Conservation (phyloP, 2,113 vertebrate genomes). For the Aleadryas rufinucha region DNA sequence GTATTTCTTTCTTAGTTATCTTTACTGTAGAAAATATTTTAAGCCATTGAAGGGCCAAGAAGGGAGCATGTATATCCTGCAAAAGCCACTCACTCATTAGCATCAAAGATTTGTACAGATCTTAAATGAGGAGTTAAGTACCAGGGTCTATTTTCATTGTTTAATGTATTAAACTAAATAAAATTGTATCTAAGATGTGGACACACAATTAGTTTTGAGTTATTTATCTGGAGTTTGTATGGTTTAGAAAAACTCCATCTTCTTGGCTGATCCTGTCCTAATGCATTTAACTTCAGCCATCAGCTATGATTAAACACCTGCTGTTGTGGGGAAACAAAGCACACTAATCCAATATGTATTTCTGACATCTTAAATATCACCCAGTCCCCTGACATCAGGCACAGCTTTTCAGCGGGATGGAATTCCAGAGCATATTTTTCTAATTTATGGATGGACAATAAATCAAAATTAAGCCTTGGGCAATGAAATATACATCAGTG, state of each 20-base stretch:
- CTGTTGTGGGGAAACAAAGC: conserved; percentile 99
- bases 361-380: conserved; percentile 99
- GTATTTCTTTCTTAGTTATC: background rate
- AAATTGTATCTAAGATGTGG: conserved; percentile 80
- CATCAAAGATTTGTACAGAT: conserved; percentile 64
- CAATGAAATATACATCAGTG: conserved; percentile 99
- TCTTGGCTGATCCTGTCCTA: conserved; percentile 95
- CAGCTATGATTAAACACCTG: conserved; percentile 99
- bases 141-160: conserved; percentile 76
- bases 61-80: conserved; percentile 27
- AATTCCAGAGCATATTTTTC: conserved; percentile 99
- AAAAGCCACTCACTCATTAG: conserved; percentile 64
- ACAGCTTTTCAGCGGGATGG: conserved; percentile 92
- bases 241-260: conserved; percentile 88
- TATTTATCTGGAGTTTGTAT: conserved; percentile 85
- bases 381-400: conserved; percentile 98
- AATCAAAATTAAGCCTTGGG: conserved; percentile 99
- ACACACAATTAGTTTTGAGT: conserved; percentile 83
- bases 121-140: conserved; percentile 72
- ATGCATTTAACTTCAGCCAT: conserved; percentile 98
- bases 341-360: conserved; percentile 99
- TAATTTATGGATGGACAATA: conserved; percentile 99
- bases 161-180: conserved; percentile 81
- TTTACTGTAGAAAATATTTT: conserved; percentile 14
- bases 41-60: conserved; percentile 26